Percentiles rank a stretch among this genome's conserved stretches.
Conservation (phyloP, 2,113 vertebrate species). For the Aspiorhynchus laticeps region DNA sequence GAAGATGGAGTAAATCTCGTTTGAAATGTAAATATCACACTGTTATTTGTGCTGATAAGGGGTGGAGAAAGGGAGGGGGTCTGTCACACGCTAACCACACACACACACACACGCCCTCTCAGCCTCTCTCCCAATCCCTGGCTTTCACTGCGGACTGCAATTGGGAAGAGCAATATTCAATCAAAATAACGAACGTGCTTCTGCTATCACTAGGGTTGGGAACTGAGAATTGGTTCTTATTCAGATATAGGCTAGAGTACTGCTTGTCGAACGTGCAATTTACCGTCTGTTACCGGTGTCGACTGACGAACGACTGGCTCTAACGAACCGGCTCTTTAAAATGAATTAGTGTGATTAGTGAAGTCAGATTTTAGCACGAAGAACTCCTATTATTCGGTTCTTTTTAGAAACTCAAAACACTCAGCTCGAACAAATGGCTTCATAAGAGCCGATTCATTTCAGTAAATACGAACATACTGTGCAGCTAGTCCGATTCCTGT, state of each 20-base stretch:
- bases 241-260: too few relatives aligned
- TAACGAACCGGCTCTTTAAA: too few relatives aligned
- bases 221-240: neutral
- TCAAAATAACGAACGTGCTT: slow-evolving; percentile 12
- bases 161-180: neutral
- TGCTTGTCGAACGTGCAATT: too few relatives aligned
- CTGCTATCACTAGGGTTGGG: neutral
- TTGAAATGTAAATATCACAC: slow-evolving; percentile 35
- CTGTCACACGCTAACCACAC: slow-evolving; percentile 11
- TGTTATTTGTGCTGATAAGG: slow-evolving; percentile 29
- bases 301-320: neutral
- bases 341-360: too few relatives aligned
- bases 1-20: slow-evolving; percentile 28
- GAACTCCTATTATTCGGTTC: too few relatives aligned
- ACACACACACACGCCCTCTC: slow-evolving; percentile 23
- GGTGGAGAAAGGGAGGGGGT: slow-evolving; percentile 26
- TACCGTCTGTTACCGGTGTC: neutral
- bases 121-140: neutral
- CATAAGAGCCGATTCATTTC: too few relatives aligned
- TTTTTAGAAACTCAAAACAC: too few relatives aligned
- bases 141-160: slow-evolving; percentile 29
- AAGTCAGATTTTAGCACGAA: too few relatives aligned
- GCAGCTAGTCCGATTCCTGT: too few relatives aligned
- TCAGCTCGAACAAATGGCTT: too few relatives aligned
- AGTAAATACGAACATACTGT: too few relatives aligned